Conservation (phyloP, 2,797 vertebrate genomes). For the Aulostomus chinensis region DNA sequence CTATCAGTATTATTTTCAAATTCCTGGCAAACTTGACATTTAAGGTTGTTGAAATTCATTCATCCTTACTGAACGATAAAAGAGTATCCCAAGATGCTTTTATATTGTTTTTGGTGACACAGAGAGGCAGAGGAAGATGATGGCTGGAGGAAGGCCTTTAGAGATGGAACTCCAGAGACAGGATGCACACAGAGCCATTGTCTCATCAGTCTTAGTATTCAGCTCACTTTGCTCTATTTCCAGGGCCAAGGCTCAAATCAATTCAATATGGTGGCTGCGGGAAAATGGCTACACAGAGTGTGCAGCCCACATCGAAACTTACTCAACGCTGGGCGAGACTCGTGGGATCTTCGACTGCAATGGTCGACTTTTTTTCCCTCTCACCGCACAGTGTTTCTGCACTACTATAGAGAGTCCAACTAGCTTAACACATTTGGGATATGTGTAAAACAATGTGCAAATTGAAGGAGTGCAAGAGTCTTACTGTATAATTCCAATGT, state of each 20-base stretch:
- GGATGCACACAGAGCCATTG: conserved; percentile 70
- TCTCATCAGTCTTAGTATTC: conserved; percentile 70
- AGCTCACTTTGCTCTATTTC: conserved; percentile 54
- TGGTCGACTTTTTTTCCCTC: conserved; percentile 25
- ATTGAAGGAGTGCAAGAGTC: neutral
- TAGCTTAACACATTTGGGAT: conserved; percentile 7
- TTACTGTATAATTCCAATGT: too few relatives aligned
- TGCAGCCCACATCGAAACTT: conserved; percentile 46
- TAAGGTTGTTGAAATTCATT: conserved; percentile 53
- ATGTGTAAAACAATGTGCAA: conserved; percentile 8
- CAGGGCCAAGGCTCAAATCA: conserved; percentile 65
- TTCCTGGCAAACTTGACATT: conserved; percentile 50
- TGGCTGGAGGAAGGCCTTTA: conserved; percentile 52
- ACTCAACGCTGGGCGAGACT: conserved; percentile 33
- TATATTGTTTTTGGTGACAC: conserved; percentile 24
- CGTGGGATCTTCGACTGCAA: conserved; percentile 21
- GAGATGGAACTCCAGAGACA: conserved; percentile 62
- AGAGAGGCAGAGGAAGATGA: conserved; percentile 40
- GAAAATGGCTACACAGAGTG: conserved; percentile 45
- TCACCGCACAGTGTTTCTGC: too few relatives aligned
- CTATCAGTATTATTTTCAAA: conserved; percentile 29
- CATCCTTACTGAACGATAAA: conserved; percentile 19
- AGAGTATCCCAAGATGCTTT: conserved; percentile 27
- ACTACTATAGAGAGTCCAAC: too few relatives aligned
- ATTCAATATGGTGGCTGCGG: conserved; percentile 68